A percentile compares a stretch with the other conserved stretches of the same genome.
Evolutionary conservation across 2,113 vertebrate genomes (phyloP).

Genomic region (Puma concolor): DNA sequence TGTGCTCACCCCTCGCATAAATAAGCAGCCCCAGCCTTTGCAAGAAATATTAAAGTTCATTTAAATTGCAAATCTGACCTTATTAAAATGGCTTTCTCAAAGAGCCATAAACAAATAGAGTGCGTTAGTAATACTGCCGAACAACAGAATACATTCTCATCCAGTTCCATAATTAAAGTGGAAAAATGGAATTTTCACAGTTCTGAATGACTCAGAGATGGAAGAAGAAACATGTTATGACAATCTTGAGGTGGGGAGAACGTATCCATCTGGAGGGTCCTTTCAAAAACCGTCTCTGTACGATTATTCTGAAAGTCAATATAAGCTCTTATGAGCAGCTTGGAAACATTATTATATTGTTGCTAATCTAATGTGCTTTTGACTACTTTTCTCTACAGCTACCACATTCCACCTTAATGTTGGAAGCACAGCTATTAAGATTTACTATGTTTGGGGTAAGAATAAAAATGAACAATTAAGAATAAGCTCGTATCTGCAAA

Average conservation of each 20-base stretch:
- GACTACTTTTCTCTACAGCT: slow-evolving; percentile 82
- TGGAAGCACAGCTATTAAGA: slow-evolving; percentile 81
- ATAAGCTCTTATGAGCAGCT: slow-evolving; percentile 81
- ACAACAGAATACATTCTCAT: slow-evolving; percentile 82
- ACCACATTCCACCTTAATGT: slow-evolving; percentile 79
- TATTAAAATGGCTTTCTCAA: slow-evolving; percentile 89
- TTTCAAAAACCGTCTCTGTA: slow-evolving; percentile 67
- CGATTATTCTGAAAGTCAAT: slow-evolving; percentile 78
- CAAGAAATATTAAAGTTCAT: slow-evolving; percentile 89
- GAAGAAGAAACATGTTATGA: slow-evolving; percentile 59
- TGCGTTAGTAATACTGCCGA: slow-evolving; percentile 81
- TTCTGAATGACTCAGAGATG: slow-evolving; percentile 73
- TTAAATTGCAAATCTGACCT: slow-evolving; percentile 92
- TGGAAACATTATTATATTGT: slow-evolving; percentile 82
- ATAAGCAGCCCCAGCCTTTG: slow-evolving; percentile 82
- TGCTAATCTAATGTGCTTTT: slow-evolving; percentile 81
- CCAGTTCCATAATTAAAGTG: slow-evolving; percentile 83
- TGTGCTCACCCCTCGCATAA: slow-evolving; percentile 81
- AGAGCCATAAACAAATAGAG: slow-evolving; percentile 88
- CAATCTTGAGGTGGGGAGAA: neutral
- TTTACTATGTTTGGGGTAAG: slow-evolving; percentile 85
- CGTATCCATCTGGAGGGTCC: slow-evolving; percentile 20
- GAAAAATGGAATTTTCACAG: slow-evolving; percentile 78
- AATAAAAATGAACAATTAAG: slow-evolving; percentile 88
- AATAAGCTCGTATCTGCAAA: slow-evolving; percentile 83